A percentile compares a stretch with the other conserved stretches of the same genome.
These are phyloP conservation scores for Cataglyphis cursor DNA, from an alignment of 2,888 invertebrate genomes.

Conservation along the genomic window DNA sequence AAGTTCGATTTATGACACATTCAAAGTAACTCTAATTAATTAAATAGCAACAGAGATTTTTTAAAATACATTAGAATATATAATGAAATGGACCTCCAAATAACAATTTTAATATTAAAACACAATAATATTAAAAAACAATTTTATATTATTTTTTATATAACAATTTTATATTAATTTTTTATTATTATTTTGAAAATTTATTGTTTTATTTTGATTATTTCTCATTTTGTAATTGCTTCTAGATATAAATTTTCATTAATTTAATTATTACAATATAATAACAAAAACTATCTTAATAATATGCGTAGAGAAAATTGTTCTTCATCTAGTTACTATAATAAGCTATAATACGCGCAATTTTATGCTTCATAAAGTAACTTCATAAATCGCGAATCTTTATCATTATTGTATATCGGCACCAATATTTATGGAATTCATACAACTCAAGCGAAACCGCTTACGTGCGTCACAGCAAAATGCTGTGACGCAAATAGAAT, in stretches of 20 bases:
- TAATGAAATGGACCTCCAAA: neutral
- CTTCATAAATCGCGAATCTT: constrained; percentile 44
- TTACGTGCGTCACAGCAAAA: constrained; percentile 39
- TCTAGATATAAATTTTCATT: too few relatives aligned
- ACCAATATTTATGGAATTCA: constrained; percentile 53
- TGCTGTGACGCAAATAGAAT: constrained; percentile 51
- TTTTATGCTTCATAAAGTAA: constrained; percentile 33
- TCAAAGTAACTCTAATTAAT: neutral
- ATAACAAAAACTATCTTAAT: too few relatives aligned
- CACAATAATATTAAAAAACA: too few relatives aligned
- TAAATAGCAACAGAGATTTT: neutral
- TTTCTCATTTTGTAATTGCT: too few relatives aligned
- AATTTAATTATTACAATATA: too few relatives aligned
- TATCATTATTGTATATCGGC: constrained; percentile 14
- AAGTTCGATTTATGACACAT: neutral
- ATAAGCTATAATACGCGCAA: constrained; percentile 29
- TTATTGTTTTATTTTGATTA: too few relatives aligned
- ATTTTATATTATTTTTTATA: too few relatives aligned
- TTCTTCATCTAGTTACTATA: neutral
- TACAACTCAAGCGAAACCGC: constrained; percentile 27
- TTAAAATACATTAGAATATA: neutral
- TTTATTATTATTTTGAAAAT: too few relatives aligned
- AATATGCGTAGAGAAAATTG: constrained; percentile 1
- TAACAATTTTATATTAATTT: too few relatives aligned
- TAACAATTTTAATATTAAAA: too few relatives aligned